Evolutionary conservation across 2,113 vertebrate species (phyloP).

Genomic region (Alouatta palliata): DNA sequence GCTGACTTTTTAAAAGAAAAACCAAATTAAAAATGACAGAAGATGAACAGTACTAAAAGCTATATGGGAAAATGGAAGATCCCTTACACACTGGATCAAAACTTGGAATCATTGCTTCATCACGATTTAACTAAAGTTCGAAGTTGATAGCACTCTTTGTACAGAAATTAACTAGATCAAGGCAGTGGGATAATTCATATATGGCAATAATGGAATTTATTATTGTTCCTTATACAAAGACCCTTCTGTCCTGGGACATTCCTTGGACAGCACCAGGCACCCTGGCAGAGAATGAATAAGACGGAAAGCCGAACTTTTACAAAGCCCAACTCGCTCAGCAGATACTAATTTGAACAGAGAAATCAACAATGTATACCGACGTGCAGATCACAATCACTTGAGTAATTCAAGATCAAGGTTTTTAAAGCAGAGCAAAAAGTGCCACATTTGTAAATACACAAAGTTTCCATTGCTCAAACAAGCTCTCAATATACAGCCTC

Average conservation of each 20-base stretch:
- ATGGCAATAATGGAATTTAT: constrained; percentile 74
- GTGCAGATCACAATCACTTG: constrained; percentile 73
- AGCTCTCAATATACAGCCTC: constrained; percentile 16
- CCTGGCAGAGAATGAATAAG: constrained; percentile 81
- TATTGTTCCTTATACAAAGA: constrained; percentile 80
- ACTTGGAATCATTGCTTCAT: constrained; percentile 34
- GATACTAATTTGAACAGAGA: constrained; percentile 85
- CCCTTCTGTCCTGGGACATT: constrained; percentile 82
- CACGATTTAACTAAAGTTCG: constrained; percentile 68
- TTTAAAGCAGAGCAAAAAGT: constrained; percentile 64
- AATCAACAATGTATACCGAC: constrained; percentile 75
- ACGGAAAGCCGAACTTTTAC: constrained; percentile 79
- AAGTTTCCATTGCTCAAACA: not conserved
- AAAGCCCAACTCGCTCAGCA: constrained; percentile 85
- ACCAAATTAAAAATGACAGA: not conserved
- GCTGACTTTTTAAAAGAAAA: not conserved
- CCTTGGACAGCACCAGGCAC: constrained; percentile 79
- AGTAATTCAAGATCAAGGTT: constrained; percentile 63
- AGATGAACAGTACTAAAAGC: constrained; percentile 52
- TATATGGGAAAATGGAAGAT: constrained; percentile 49
- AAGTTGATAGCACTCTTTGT: constrained; percentile 65
- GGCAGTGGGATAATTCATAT: constrained; percentile 74
- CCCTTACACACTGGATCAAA: constrained; percentile 26
- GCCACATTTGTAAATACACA: constrained; percentile 32
- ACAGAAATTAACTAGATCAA: constrained; percentile 61